Evolutionary conservation across 2,113 vertebrate genomes (phyloP), one percentile per base, ranked within the genome.

Genomic region (Noturus placidus): DNA sequence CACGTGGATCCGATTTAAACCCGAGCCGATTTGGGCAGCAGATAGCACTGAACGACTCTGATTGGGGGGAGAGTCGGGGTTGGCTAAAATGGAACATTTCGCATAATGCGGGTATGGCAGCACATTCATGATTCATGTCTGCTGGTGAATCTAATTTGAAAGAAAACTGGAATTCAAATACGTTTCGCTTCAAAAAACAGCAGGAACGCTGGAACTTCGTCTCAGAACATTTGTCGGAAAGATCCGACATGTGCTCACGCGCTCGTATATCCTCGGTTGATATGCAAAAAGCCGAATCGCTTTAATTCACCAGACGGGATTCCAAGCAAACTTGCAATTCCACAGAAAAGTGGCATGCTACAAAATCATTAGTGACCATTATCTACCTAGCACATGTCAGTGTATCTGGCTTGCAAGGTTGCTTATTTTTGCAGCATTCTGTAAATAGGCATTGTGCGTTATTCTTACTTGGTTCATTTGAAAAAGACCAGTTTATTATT

Each of bases 1-100:
- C 94, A 95, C 92, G 93, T 95, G 95, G 95, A 91, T 93, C 91
- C 91, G 89, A 91, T 95, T 95, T 94, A 92, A 57, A 65, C 20
- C 20, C 2, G 13, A 57, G 83, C 91, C 88, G 93, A 95, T 95
- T 88, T 91, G 87, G 81, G 14, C 61, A 56, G 74, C 91, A 91
- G 93, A 95, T 95, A 93, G 87, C 59, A 88, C 87, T 65, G 70
- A 20, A 17, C 83, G 59, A 84, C 84, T 87, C 84, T 91, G 90
- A 94, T 93, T 90, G 88, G 42, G 38, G 38, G 0, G 42, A 6
- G 42, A n/a, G n/a, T n/a, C n/a, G 42, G 42, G 42, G 42, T 7
- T 42, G 19, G n/a, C 50, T n/a, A 50, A 52, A n/a, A n/a, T 27
- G 27, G 80, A 65, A 65, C 57, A 42, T 46, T 63, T 86, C 42